phyloP scores from a whole-genome alignment of 2,888 invertebrate species.

The Acleris sparsana region DNA sequence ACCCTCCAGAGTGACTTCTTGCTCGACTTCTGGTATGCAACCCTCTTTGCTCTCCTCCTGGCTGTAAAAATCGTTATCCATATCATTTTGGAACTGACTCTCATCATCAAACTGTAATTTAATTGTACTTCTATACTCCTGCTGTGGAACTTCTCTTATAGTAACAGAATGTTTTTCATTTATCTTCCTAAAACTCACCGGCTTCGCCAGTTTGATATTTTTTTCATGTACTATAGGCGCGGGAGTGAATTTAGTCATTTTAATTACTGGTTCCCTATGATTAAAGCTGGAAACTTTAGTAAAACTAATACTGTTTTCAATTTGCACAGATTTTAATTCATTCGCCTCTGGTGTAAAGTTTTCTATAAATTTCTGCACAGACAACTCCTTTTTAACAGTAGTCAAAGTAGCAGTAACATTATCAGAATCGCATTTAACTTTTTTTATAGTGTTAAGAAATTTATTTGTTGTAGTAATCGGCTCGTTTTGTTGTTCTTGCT shows the following conservation, averaged over 20 bases:
- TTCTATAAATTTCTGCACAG: slow-evolving; percentile 69
- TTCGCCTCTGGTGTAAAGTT: slow-evolving; percentile 63
- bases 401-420: slow-evolving; percentile 50
- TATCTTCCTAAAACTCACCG: slow-evolving; percentile 53
- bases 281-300: slow-evolving; percentile 40
- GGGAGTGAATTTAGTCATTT: slow-evolving; percentile 55
- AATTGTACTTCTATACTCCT: slow-evolving; percentile 27
- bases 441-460: slow-evolving; percentile 58
- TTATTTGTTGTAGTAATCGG: slow-evolving; percentile 44
- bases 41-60: slow-evolving; percentile 40
- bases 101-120: slow-evolving; percentile 24
- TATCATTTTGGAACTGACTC: slow-evolving; percentile 2
- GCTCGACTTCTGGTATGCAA: slow-evolving; percentile 66
- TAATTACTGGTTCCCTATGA: slow-evolving; percentile 49
- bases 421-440: slow-evolving; percentile 42
- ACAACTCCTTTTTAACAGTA: slow-evolving; percentile 48
- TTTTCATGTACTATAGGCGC: slow-evolving; percentile 11
- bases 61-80: slow-evolving; percentile 30
- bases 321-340: slow-evolving; percentile 37
- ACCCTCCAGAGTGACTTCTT: slow-evolving; percentile 64
- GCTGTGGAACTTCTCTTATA: slow-evolving; percentile 49
- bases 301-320: slow-evolving; percentile 45
- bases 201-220: slow-evolving; percentile 52
- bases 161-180: slow-evolving; percentile 46
- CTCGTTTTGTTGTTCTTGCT: slow-evolving; percentile 38